These are phyloP conservation scores for Oscheius sp. DNA, from an alignment of 2,888 invertebrate genomes.

Conservation along the genomic window DNA sequence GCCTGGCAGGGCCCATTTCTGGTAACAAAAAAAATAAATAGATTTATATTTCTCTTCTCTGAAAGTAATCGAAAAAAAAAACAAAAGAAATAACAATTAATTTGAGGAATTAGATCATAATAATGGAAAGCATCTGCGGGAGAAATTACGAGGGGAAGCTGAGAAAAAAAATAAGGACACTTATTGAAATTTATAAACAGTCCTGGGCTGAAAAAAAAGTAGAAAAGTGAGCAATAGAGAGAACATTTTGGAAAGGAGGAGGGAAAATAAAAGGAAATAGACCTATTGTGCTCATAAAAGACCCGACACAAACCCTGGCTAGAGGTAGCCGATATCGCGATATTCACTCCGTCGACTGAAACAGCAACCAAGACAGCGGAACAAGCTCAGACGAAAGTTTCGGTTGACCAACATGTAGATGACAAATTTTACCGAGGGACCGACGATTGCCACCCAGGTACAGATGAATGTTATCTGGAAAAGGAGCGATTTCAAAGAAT, in stretches of 20 bases:
- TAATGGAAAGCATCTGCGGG: neutral
- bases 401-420: conserved; percentile 90
- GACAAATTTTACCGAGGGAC: conserved; percentile 94
- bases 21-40: too few relatives aligned
- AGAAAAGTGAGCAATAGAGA: conserved; percentile 10
- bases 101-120: neutral
- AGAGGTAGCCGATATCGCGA: conserved; percentile 52
- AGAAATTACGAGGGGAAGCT: neutral
- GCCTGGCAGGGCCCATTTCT: too few relatives aligned
- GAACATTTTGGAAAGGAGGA: neutral
- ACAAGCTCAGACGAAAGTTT: conserved; percentile 79
- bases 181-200: conserved; percentile 1
- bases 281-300: conserved; percentile 13
- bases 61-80: too few relatives aligned
- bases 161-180: conserved; percentile 13
- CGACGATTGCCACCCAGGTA: conserved; percentile 93
- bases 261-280: neutral
- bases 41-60: too few relatives aligned
- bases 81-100: too few relatives aligned
- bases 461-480: conserved; percentile 74
- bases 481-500: too few relatives aligned
- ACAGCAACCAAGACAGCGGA: conserved; percentile 43
- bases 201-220: neutral
- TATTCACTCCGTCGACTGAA: conserved; percentile 50
- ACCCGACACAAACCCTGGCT: conserved; percentile 11